Conservation (phyloP, 1,140 invertebrate species). For the Drosophila kanapiae region DNA sequence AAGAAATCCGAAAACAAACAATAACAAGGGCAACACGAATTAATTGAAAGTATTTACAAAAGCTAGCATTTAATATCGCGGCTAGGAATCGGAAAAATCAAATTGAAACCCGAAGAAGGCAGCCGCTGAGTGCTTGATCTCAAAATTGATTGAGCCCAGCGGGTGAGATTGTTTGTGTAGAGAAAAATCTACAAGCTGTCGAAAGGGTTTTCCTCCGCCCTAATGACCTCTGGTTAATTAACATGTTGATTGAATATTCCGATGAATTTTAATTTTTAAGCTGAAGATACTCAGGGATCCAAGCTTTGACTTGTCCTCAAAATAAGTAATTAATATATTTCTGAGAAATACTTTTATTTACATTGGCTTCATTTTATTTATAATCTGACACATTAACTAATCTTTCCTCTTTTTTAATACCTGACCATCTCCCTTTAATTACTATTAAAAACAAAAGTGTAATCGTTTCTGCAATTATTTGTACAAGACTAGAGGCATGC, state of each 20-base stretch:
- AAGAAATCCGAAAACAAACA: constrained; percentile 40
- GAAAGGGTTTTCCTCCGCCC: constrained; percentile 22
- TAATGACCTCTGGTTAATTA: constrained; percentile 37
- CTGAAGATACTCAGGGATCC: too few species aligned
- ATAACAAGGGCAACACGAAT: constrained; percentile 69
- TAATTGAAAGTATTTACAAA: constrained; percentile 63
- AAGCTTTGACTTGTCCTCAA: too few species aligned
- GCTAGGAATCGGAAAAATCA: constrained; percentile 33
- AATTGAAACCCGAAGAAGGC: constrained; percentile 32
- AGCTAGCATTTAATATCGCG: constrained; percentile 48
- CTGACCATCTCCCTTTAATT: neutral
- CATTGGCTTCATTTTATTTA: neutral
- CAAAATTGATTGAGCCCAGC: constrained; percentile 50
- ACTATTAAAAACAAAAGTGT: neutral
- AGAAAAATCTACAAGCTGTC: constrained; percentile 22
- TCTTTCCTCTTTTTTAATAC: neutral
- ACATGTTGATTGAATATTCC: constrained; percentile 21
- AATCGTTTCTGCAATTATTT: neutral
- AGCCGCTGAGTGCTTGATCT: constrained; percentile 7
- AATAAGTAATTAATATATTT: too few species aligned
- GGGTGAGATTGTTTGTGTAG: constrained; percentile 17
- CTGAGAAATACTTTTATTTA: too few species aligned
- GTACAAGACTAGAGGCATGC: neutral
- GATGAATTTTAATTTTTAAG: too few species aligned
- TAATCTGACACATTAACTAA: neutral